Evolutionary conservation across 2,797 vertebrate species (phyloP), one percentile per base, ranked within the genome.

Genomic region (Onychomys leucogaster): DNA sequence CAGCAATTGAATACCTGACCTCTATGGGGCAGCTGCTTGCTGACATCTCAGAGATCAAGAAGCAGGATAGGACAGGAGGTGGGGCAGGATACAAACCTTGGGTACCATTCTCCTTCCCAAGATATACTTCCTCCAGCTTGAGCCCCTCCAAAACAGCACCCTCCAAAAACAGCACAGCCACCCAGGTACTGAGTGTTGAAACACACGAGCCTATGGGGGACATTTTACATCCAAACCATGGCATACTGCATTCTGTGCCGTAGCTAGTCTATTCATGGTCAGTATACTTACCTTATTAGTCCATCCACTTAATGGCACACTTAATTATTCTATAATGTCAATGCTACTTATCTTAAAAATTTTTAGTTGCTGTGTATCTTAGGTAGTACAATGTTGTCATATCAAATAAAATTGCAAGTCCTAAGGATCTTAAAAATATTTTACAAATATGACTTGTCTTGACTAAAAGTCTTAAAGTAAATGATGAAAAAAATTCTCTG

Each of bases 311-410:
- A 67, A 90, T 90, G 41, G 6, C 80, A 41, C n/a, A 52, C 55
- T 96, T 96, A 97, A 97, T 92, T 89, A 87, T 94, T 87, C 13
- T 55, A 29, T 95, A 90, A 46, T 96, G 76, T 91, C 82, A 94
- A 59, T 59, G 41, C 63, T 89, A 32, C 81, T 91, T 95, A 91
- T 6, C 86, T 87, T 63, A 92, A 95, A n/a, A 63, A 37, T 85
- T 86, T 67, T 78, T 49, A 80, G 84, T 89, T 96, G 49, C 41
- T n/a, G 76, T 95, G 57, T 34, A 77, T 55, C 88, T 92, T 37
- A 92, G 27, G 82, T 92, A 94, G 41, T 23, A 89, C 78, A 83
- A 21, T 80, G 25, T 61, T 84, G 6, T 75, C 52, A 82, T 4
- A 90, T 61, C 80, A 94, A 95, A 91, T 86, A 96, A 89, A 81